Conservation (phyloP, 2,113 vertebrate species). For the Circaetus cinerascens region DNA sequence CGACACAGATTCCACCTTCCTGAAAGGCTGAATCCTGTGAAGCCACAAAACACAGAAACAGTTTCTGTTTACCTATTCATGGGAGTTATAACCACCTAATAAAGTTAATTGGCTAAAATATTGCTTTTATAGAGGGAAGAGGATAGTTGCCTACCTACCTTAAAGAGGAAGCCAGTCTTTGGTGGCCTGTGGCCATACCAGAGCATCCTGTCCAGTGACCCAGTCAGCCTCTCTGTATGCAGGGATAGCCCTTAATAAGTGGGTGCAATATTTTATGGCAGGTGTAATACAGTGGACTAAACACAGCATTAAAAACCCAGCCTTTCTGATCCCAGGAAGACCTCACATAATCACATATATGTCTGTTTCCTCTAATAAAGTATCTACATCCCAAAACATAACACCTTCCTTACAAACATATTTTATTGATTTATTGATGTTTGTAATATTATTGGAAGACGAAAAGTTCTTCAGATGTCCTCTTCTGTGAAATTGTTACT, state of each 20-base stretch:
- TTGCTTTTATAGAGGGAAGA: background rate
- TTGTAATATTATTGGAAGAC: background rate
- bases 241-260: background rate
- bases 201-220: background rate
- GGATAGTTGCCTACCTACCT: background rate
- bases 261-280: background rate
- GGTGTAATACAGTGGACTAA: background rate
- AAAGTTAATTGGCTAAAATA: slow-evolving; percentile 20
- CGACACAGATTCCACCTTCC: background rate
- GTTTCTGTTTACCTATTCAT: slow-evolving; percentile 20
- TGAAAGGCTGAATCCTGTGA: background rate
- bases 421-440: background rate
- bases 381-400: background rate
- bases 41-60: background rate
- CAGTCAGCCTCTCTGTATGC: background rate
- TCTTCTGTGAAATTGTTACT: background rate
- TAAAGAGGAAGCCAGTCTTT: background rate
- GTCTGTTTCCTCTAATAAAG: background rate
- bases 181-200: background rate
- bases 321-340: background rate
- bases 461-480: background rate
- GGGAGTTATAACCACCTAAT: background rate
- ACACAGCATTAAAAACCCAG: background rate
- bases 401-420: rapidly evolving
- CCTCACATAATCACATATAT: background rate